Base-by-base conservation (phyloP, 2,888 invertebrate species). In the Candidula unifasciata region DNA sequence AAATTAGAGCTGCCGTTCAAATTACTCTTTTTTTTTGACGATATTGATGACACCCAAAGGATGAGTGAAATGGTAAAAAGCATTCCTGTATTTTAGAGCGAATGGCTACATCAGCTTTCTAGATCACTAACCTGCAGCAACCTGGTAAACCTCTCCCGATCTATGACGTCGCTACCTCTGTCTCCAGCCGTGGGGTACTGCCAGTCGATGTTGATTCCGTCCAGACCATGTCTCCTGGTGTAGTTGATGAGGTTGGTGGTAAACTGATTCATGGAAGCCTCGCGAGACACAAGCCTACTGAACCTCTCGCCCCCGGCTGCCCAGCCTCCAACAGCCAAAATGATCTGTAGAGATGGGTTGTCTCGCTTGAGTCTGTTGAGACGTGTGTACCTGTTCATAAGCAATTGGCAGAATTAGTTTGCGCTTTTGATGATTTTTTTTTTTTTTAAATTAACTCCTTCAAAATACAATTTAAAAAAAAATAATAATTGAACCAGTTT, bases 221-320 rank as follows among this genome's bases (percentile, higher is more conserved):
- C 88, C 54, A 89, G 85, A 33, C 66, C 76, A 76, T 85, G 78
- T 13, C 84, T 73, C 27, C 88, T 68, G 18, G 88, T 54, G 52
- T 81, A 87, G 44, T n/a, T 74, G 27, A 87, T 84, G 35, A 86
- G 73, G 78, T 88, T 87, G 44, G 68, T 44, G 6, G 85, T 80
- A 44, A 89, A 88, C n/a, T 80, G 68, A 6, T 6, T 30, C 83
- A 94, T 86, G 60, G 78, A 57, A 16, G 82, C 73, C 30, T 84
- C 69, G 37, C 57, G 80, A 27, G 86, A 77, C 60, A 86, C 84
- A 33, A 87, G 80, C 73, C 82, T 73, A n/a, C 84, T 78, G 83
- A 87, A 87, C 85, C 86, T 30, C 66, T 96, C 96, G 0, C 86
- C 85, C 80, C 87, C 80, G 37, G 89, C 83, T 21, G 88, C 88